Evolutionary conservation across 2,797 vertebrate genomes (phyloP).

Genomic region (Sebastes trivittatus): DNA sequence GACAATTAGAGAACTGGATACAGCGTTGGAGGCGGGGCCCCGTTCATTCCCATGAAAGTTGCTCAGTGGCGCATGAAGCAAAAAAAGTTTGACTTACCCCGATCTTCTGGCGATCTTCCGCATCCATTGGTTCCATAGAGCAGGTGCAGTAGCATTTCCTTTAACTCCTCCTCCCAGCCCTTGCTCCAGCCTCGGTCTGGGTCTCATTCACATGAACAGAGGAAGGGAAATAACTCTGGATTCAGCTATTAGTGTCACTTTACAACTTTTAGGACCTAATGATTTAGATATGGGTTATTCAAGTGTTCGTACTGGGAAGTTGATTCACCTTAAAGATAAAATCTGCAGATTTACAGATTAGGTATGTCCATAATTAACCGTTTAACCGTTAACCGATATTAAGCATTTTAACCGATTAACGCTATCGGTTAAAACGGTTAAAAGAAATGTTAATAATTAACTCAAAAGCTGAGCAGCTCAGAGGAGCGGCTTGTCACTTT

Average conservation of each 20-base stretch:
- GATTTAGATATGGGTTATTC: background rate
- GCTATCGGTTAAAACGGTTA: too few relatives aligned
- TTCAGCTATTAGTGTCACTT: background rate
- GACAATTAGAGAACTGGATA: too few relatives aligned
- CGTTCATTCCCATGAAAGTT: background rate
- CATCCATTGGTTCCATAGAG: background rate
- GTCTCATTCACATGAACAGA: background rate
- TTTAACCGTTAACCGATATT: too few relatives aligned
- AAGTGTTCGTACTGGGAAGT: background rate
- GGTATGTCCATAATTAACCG: too few relatives aligned
- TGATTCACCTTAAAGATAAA: background rate
- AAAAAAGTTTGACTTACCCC: background rate
- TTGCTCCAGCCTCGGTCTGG: background rate
- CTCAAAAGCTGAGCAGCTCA: too few relatives aligned
- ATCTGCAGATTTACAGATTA: too few relatives aligned
- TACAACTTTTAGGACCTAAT: too few relatives aligned
- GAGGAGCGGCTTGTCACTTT: too few relatives aligned
- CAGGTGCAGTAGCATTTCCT: background rate
- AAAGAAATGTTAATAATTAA: too few relatives aligned
- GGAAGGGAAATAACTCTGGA: background rate
- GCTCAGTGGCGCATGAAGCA: background rate
- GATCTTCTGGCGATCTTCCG: background rate
- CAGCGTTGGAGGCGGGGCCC: too few relatives aligned
- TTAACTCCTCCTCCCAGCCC: background rate
- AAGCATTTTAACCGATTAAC: too few relatives aligned